phyloP scores from a whole-genome alignment of 2,797 vertebrate genomes.

The Columba guinea region DNA sequence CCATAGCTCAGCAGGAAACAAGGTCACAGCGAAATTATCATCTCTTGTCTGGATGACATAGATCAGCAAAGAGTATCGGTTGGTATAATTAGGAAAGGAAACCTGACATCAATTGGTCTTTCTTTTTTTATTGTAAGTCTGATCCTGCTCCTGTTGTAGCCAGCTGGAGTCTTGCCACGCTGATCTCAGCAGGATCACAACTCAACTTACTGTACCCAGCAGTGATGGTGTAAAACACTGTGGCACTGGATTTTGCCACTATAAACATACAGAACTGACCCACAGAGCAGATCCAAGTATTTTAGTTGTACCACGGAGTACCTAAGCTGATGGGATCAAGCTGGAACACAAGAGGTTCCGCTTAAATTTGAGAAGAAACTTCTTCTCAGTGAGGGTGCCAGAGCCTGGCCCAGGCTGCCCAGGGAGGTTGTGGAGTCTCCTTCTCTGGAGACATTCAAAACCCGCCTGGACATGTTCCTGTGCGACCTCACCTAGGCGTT shows the following conservation, averaged over 20 bases:
- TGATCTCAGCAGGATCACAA: not conserved
- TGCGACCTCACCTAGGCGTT: too few species aligned
- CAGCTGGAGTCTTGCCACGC: not conserved
- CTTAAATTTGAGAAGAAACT: too few species aligned
- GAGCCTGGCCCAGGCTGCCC: too few species aligned
- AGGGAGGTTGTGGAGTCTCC: too few species aligned
- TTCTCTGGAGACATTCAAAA: too few species aligned
- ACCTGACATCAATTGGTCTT: not conserved
- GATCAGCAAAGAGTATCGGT: not conserved
- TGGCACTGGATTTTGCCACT: not conserved
- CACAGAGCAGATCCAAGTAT: not conserved
- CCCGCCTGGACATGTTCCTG: too few species aligned
- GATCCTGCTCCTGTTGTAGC: not conserved
- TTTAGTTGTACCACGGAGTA: not conserved
- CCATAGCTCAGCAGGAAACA: not conserved
- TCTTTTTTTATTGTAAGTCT: not conserved
- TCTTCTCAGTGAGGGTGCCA: too few species aligned
- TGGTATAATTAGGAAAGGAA: constrained; percentile 9
- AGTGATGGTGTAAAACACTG: not conserved
- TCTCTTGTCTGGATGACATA: not conserved
- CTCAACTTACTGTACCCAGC: not conserved
- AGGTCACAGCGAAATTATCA: not conserved
- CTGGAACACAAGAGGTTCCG: too few species aligned
- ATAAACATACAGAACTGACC: not conserved
- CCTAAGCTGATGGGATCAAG: not conserved